Evolutionary conservation across 2,797 vertebrate genomes (phyloP), one percentile per base, ranked within the genome.

Genomic region (Microctenopoma lineatum): DNA sequence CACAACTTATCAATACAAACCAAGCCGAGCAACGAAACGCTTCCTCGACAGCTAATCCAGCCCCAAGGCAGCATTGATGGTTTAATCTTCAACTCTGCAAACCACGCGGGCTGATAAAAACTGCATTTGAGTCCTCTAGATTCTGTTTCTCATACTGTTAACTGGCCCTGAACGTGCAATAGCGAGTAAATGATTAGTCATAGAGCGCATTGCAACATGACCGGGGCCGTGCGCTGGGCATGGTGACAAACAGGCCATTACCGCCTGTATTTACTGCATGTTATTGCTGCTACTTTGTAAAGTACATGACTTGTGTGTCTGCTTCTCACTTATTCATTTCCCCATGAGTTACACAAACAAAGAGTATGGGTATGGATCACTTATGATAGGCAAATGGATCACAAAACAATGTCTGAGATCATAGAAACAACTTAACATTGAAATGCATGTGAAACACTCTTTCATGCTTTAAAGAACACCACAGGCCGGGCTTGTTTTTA

Each of bases 311-410:
- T 27, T 3, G 5, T 10, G 55, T 75, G 66, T 71, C 66, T 38
- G 41, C 44, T 44, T 41, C 29, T 83, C 70, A 82, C 83, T 86
- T 88, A 92, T 84, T 89, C 85, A 90, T 87, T 60, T 25, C 59
- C 36, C 70, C 38, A 50, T 63, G 57, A 80, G 77, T 56, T 66
- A 77, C 38, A 27, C 45, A 70, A 77, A 84, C 59, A 67, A 64
- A 46, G 62, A 63, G 51, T 38, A 50, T 16, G 46, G 27, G 51
- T 41, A 13, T 38, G 55, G 51, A 67, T 70, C 29, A 25, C 46
- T 62, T 65, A 80, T 77, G 55, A 66, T 39, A 75, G 63, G 68
- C 52, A 76, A 70, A 68, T 67, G 44, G 26, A 64, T 69, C 64
- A 79, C 76, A n/a, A 51, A 4, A 41, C 7, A 59, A 77, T 41